Evolutionary conservation across 2,113 vertebrate species (phyloP).

Genomic region (Rhinoptilus africanus): DNA sequence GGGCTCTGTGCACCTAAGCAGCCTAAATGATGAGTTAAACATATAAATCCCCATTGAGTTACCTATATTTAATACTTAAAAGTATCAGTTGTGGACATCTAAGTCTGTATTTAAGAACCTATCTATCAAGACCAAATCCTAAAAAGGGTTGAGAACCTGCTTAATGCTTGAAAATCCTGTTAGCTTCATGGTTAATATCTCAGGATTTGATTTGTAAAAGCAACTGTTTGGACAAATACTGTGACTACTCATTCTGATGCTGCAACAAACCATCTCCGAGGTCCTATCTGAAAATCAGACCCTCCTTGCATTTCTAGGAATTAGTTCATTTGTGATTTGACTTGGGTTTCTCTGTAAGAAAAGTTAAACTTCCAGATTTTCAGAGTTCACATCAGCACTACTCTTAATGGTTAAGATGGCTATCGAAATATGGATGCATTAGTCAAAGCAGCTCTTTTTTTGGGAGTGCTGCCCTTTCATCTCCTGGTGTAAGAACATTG

Average conservation of each 20-base stretch:
- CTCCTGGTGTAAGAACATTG: neutral
- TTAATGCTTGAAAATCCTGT: neutral
- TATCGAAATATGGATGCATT: neutral
- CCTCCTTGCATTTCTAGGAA: neutral
- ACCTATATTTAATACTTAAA: neutral
- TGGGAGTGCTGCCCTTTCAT: neutral
- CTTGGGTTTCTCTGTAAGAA: neutral
- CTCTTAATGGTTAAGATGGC: neutral
- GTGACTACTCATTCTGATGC: neutral
- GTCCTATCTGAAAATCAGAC: neutral
- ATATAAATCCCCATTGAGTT: neutral
- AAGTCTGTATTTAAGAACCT: neutral
- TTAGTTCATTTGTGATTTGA: neutral
- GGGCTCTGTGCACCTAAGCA: neutral
- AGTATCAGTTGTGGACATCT: neutral
- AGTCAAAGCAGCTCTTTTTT: neutral
- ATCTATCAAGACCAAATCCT: slow-evolving; percentile 6
- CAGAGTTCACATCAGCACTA: neutral
- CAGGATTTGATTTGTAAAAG: slow-evolving; percentile 8
- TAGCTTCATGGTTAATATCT: neutral
- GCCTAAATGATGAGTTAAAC: neutral
- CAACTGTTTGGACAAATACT: neutral
- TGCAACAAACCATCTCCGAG: neutral
- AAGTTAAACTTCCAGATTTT: neutral
- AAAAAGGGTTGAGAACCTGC: neutral